These are phyloP conservation scores for Onychostruthus taczanowskii DNA, from an alignment of 2,113 vertebrate genomes.

Conservation along the genomic window DNA sequence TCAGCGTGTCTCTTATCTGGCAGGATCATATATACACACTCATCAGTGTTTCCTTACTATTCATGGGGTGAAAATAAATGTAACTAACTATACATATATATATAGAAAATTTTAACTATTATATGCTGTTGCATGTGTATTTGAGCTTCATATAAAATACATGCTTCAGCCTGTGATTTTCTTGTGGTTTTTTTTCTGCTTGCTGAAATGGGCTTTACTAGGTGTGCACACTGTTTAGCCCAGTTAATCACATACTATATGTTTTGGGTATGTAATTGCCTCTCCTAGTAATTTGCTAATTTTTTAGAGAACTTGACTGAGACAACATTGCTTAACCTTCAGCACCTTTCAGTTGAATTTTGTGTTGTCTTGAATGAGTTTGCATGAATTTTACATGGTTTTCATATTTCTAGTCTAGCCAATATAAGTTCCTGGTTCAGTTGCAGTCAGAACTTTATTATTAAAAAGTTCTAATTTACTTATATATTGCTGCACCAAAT, in stretches of 20 bases:
- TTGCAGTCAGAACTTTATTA: neutral
- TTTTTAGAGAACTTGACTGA: neutral
- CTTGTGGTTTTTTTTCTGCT: neutral
- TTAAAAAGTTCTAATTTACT: slow-evolving; percentile 20
- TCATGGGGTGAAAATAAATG: neutral
- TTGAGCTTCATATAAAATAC: neutral
- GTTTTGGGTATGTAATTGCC: neutral
- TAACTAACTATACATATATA: neutral
- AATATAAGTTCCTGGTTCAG: neutral
- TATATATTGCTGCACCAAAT: slow-evolving; percentile 27
- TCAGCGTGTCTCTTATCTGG: neutral
- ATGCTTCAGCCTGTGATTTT: neutral
- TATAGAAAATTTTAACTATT: neutral
- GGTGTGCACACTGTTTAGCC: neutral
- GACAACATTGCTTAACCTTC: neutral
- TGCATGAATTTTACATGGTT: neutral
- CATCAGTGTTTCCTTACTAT: neutral
- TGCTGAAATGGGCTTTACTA: neutral
- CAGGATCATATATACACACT: neutral
- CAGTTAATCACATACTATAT: neutral
- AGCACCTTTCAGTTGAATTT: neutral
- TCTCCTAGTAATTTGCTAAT: neutral
- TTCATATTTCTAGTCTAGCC: neutral
- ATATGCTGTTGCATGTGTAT: neutral
- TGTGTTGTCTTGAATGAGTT: neutral